These are phyloP conservation scores for Euzophera pinguis DNA, from an alignment of 2,888 invertebrate species.

Conservation along the genomic window DNA sequence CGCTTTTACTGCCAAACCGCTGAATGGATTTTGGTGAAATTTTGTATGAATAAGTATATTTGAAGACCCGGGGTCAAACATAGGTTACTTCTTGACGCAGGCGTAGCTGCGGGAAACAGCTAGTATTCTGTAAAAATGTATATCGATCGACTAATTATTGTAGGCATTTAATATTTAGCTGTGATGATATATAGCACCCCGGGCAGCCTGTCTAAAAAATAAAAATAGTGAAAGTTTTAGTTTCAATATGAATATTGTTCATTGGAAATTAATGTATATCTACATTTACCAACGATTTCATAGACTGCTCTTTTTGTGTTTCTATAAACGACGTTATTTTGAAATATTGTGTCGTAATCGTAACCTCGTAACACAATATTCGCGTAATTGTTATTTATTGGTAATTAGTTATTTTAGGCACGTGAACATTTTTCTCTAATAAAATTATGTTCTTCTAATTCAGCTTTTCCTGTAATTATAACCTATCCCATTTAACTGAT, in stretches of 20 bases:
- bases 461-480: background rate
- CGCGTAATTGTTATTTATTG: constrained; percentile 68
- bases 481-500: background rate
- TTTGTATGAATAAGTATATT: no score
- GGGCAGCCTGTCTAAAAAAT: no score
- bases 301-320: constrained; percentile 25
- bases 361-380: constrained; percentile 38
- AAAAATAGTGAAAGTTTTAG: constrained; percentile 21
- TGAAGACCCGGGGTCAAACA: no score
- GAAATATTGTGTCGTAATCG: constrained; percentile 22
- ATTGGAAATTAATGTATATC: constrained; percentile 14
- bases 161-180: no score
- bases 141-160: no score
- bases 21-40: no score
- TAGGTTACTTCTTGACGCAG: no score
- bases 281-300: constrained; percentile 26
- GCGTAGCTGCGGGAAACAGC: no score
- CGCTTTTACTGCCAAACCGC: no score
- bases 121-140: no score
- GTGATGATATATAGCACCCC: no score
- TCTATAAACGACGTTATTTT: constrained; percentile 22
- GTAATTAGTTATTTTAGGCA: constrained; percentile 66
- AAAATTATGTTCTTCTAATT: constrained; percentile 64
- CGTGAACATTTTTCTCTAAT: constrained; percentile 63
- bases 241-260: constrained; percentile 18